phyloP scores from a whole-genome alignment of 2,888 invertebrate genomes.

The Chydorus sphaericus region DNA sequence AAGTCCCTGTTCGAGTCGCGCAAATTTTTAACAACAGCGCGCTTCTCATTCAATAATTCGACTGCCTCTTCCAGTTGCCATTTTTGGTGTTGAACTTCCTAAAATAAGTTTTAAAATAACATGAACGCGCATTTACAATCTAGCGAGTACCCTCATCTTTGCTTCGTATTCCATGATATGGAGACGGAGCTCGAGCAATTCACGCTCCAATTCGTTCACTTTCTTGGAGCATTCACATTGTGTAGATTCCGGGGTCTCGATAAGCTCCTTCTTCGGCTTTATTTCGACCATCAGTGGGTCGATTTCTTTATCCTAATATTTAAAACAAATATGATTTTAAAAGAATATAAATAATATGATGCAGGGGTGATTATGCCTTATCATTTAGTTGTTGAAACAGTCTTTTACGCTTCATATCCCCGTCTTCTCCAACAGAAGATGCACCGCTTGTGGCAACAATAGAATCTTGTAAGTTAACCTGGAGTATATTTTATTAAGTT shows the following conservation, averaged over 20 bases:
- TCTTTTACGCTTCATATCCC: slow-evolving; percentile 55
- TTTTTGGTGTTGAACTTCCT: slow-evolving; percentile 83
- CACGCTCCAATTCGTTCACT: slow-evolving; percentile 78
- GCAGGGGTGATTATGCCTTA: slow-evolving; percentile 44
- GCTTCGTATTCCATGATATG: slow-evolving; percentile 93
- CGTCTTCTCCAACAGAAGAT: background rate
- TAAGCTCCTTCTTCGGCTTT: slow-evolving; percentile 82
- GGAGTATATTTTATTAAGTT: background rate
- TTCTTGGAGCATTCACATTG: slow-evolving; percentile 85
- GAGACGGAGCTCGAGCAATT: slow-evolving; percentile 76
- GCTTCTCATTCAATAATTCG: slow-evolving; percentile 82
- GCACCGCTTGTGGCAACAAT: slow-evolving; percentile 15
- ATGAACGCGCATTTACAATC: too few relatives aligned
- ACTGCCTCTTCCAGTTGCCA: slow-evolving; percentile 83
- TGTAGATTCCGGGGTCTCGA: slow-evolving; percentile 65
- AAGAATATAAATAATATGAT: too few relatives aligned
- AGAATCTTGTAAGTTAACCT: slow-evolving; percentile 9
- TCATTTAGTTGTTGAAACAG: slow-evolving; percentile 96
- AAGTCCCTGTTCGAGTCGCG: slow-evolving; percentile 91
- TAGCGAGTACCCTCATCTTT: slow-evolving; percentile 68
- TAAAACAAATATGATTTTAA: background rate
- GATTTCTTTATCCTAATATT: slow-evolving; percentile 76
- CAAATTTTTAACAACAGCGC: slow-evolving; percentile 78
- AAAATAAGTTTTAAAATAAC: background rate
- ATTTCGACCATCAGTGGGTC: slow-evolving; percentile 98